These are phyloP conservation scores for Stercorarius parasiticus DNA, from an alignment of 2,113 vertebrate species.

Conservation along the genomic window DNA sequence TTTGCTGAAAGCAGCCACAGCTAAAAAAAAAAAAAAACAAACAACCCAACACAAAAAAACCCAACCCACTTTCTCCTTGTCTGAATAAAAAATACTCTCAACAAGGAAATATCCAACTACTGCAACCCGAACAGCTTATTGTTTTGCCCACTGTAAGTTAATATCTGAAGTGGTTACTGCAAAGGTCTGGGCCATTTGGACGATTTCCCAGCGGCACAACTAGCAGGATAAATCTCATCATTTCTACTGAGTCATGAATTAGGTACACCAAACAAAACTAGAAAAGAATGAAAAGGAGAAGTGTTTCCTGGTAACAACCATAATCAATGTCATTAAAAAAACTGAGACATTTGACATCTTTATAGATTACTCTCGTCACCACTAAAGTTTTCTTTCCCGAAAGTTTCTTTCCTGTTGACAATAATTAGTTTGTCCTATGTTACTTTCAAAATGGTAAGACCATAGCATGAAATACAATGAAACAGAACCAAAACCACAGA, in stretches of 20 bases:
- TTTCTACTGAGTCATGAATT: conserved; percentile 64
- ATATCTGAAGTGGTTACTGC: conserved; percentile 60
- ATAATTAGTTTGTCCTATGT: neutral
- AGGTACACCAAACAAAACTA: conserved; percentile 36
- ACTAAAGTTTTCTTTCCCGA: neutral
- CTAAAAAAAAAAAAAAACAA: neutral
- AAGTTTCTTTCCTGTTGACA: neutral
- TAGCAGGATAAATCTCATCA: conserved; percentile 57
- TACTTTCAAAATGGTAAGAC: neutral
- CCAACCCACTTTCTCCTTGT: neutral
- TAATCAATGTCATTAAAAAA: conserved; percentile 9
- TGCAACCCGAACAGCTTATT: conserved; percentile 51
- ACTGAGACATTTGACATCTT: neutral
- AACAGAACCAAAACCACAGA: neutral
- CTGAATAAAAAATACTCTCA: conserved; percentile 24
- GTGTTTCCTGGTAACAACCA: conserved; percentile 40
- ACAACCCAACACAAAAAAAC: neutral
- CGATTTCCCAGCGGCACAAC: conserved; percentile 60
- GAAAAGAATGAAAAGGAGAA: conserved; percentile 52
- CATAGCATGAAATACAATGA: neutral
- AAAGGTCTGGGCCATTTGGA: conserved; percentile 56
- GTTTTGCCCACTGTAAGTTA: conserved; percentile 64
- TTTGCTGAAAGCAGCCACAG: neutral
- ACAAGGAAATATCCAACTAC: conserved; percentile 31
- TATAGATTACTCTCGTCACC: conserved; percentile 2